Base-by-base conservation (phyloP, 2,113 vertebrate genomes). In the Embiotoca jacksoni region DNA sequence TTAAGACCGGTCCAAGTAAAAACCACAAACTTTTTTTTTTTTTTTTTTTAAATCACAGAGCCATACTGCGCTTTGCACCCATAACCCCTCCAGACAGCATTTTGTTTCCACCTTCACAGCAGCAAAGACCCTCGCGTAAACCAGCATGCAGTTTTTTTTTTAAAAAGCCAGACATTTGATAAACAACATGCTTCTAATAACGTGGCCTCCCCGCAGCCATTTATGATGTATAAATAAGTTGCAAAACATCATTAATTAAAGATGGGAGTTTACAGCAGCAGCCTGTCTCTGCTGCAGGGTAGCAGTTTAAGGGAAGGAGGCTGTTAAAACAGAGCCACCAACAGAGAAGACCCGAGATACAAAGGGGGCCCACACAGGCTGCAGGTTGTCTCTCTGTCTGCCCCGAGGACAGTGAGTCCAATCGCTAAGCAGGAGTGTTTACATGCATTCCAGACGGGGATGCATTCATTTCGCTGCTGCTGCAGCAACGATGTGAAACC, bases 321-420 rank as follows among this genome's bases (percentile, higher is more conserved):
- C 80, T 75, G 77, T 92, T 92, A 91, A 91, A 91, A 86, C 70
- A 78, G 62, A 75, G 68, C 80, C 78, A 80, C 90, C 88, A 83
- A 84, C 88, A 72, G 86, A 80, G 83, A 85, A 16, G 78, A 75
- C 56, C 36, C 41, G 41, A 69, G 73, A 89, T 57, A 86, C 69
- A 83, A 79, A 81, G 76, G 63, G 46, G 83, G 86, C 83, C 92
- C 91, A 91, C 93, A 92, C 91, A 93, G 61, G 87, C 84, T 82
- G 90, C 47, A 41, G 54, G 80, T 79, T 87, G 81, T 85, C 74
- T 84, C 61, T 41, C 35, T 6, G 66, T 84, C 79, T 68, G 60
- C 72, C 83, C 84, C 44, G 55, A 81, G 86, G 88, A 80, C 74
- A 65, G 69, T 3, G 72, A 79, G 64, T 76, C 82, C 84, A 58